phyloP scores from a whole-genome alignment of 2,113 vertebrate species.

The Chascanopsetta lugubris region DNA sequence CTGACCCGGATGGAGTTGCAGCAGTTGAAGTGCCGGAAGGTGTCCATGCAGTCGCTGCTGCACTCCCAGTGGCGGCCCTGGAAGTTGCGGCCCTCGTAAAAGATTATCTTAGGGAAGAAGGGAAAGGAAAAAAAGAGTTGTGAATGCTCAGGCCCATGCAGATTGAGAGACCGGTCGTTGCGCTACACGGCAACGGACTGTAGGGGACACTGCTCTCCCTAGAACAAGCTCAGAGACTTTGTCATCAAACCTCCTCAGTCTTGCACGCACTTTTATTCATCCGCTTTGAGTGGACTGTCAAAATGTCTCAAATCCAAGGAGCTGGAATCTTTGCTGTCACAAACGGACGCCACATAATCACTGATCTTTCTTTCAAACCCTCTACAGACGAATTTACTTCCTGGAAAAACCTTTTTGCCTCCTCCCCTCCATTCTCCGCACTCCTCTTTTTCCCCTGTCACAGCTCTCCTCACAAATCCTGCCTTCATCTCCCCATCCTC shows the following conservation, averaged over 20 bases:
- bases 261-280: conserved; percentile 15
- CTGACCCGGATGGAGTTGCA: conserved; percentile 80
- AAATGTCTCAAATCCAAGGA: conserved; percentile 5
- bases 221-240: conserved; percentile 38
- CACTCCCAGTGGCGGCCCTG: conserved; percentile 81
- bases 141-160: not conserved
- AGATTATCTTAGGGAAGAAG: conserved; percentile 75
- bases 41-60: conserved; percentile 77
- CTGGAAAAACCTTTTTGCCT: not conserved
- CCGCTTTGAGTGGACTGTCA: not conserved
- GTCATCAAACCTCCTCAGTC: not conserved
- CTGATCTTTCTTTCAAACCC: too few relatives aligned
- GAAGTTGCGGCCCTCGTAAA: conserved; percentile 80
- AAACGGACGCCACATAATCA: not conserved
- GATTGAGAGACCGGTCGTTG: conserved; percentile 9
- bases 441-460: not conserved
- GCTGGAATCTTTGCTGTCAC: conserved; percentile 9
- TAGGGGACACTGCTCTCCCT: conserved; percentile 67
- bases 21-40: conserved; percentile 77
- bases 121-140: conserved; percentile 8
- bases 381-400: not conserved
- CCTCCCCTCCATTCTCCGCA: not conserved
- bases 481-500: conserved; percentile 2
- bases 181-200: conserved; percentile 24
- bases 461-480: conserved; percentile 1